A percentile compares a stretch with the other conserved stretches of the same genome.
Evolutionary conservation across 2,888 invertebrate species (phyloP).

Genomic region (Ramazzottius varieornatus): DNA sequence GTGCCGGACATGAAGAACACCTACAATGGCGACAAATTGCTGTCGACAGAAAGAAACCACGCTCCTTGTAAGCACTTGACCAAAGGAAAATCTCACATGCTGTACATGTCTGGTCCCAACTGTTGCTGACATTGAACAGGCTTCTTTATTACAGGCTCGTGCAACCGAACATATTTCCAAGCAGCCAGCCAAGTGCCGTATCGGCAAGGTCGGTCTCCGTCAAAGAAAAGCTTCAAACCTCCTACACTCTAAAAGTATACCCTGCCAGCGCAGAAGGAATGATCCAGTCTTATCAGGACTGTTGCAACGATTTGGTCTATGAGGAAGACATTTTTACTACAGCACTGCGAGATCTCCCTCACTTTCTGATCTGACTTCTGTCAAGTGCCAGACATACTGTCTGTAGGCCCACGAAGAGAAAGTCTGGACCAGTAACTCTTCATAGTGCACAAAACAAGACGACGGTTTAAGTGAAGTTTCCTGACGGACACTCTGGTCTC

Average conservation of each 20-base stretch:
- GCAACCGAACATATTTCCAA: constrained; percentile 2
- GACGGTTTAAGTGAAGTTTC: too few species aligned
- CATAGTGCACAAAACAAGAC: too few species aligned
- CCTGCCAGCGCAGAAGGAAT: background rate
- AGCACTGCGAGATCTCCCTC: background rate
- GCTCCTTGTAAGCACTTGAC: background rate
- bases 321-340: background rate
- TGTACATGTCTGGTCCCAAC: background rate
- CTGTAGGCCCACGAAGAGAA: too few species aligned
- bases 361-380: background rate
- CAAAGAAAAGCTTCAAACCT: background rate
- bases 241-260: background rate
- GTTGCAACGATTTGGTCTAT: background rate
- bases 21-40: background rate
- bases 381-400: too few species aligned
- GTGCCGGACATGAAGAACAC: background rate
- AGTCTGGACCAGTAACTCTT: too few species aligned
- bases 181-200: background rate
- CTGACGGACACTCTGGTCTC: too few species aligned
- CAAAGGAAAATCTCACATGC: background rate
- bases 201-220: background rate
- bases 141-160: background rate
- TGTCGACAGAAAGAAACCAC: background rate
- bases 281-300: background rate
- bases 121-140: background rate